Base-by-base conservation (phyloP, 2,888 invertebrate genomes). In the Muscina levida region DNA sequence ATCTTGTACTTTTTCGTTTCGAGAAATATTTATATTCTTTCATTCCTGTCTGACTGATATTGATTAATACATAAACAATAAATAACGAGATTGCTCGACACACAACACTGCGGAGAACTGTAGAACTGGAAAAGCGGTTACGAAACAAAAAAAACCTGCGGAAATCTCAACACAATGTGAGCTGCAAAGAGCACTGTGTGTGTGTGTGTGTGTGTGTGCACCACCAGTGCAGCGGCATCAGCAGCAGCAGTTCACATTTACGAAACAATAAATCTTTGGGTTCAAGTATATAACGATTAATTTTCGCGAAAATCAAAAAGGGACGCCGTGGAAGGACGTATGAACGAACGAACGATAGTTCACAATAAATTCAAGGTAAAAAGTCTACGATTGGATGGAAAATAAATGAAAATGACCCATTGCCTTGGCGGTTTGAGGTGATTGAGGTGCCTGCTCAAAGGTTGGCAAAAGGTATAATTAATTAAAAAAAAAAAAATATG, bases 231-330 rank as follows among this genome's bases (percentile, higher is more conserved):
- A n/a, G n/a, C n/a, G n/a, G n/a, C n/a, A n/a, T n/a, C 4, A 31
- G 31, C n/a, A 1, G 15, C 42, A 71, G 72, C 73, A 77, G 65
- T 71, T 72, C 73, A 77, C 65, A 77, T 80, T 80, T 80, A 80
- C 79, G 76, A 77, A 80, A 59, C 80, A 51, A 80, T 77, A 80
- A 80, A 80, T 75, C 77, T 79, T 82, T 71, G 66, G 71, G 79
- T 77, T 77, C 70, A 79, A 75, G 77, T 71, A 24, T 62, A 79
- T 79, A 82, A 73, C 82, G 71, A 83, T 83, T 82, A 82, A 83
- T 83, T 83, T 82, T 75, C 82, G 77, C 73, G 75, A 67, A 73
- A 76, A 51, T 65, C 72, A 42, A 48, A 65, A 71, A 42, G 15
- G 22, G 22, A 31, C 31, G 31, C 8, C 8, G 31, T 31, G 8